phyloP scores from a whole-genome alignment of 2,113 vertebrate genomes.

The Procapra przewalskii region DNA sequence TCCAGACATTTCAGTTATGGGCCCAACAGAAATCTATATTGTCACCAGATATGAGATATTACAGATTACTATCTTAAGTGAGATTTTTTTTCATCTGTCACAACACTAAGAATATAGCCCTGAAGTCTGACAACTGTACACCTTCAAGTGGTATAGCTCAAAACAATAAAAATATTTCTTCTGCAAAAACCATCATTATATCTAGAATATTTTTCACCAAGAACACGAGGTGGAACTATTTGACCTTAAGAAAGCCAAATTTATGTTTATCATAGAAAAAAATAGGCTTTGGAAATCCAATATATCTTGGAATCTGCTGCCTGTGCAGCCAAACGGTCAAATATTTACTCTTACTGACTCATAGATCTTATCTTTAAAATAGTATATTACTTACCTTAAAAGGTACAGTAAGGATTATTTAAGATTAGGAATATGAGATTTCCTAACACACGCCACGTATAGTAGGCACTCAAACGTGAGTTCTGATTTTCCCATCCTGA shows the following conservation, averaged over 20 bases:
- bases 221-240: background rate
- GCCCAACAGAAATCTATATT: background rate
- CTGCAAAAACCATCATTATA: background rate
- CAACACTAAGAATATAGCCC: background rate
- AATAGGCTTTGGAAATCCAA: background rate
- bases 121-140: background rate
- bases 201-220: background rate
- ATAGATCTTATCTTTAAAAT: constrained; percentile 24
- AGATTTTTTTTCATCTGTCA: background rate
- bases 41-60: background rate
- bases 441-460: background rate
- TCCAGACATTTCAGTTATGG: constrained; percentile 8
- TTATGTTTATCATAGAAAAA: background rate
- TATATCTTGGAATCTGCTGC: background rate
- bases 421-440: background rate
- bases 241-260: background rate
- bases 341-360: background rate
- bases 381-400: background rate
- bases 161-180: constrained; percentile 32
- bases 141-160: constrained; percentile 7
- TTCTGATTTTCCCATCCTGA: constrained; percentile 12
- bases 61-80: background rate
- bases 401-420: background rate
- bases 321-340: background rate
- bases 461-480: constrained; percentile 35